These are phyloP conservation scores for Catagonus wagneri DNA, from an alignment of 2,113 vertebrate species.

Conservation along the genomic window DNA sequence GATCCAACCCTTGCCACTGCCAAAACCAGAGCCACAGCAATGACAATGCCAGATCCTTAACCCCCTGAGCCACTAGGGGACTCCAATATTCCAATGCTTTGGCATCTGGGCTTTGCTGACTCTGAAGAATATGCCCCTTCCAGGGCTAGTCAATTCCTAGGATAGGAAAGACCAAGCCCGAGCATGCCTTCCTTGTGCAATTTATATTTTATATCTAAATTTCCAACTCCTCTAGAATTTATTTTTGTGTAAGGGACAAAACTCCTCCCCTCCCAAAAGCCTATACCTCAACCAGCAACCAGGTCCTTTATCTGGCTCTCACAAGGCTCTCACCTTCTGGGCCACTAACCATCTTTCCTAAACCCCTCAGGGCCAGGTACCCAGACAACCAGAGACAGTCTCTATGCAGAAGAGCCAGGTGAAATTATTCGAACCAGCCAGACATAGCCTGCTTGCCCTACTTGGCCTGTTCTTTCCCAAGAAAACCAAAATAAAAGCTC, in stretches of 20 bases:
- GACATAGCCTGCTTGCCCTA: not conserved
- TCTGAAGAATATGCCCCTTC: not conserved
- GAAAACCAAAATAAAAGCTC: not conserved
- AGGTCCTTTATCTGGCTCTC: not conserved
- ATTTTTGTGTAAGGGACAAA: not conserved
- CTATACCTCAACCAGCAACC: rapidly evolving
- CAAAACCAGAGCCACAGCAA: too few species aligned
- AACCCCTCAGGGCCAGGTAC: not conserved
- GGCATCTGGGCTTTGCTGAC: not conserved
- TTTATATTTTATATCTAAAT: not conserved
- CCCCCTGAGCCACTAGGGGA: too few species aligned
- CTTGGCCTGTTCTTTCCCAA: not conserved
- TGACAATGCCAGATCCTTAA: too few species aligned
- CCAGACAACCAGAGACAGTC: not conserved
- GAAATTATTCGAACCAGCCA: not conserved
- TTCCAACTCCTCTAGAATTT: not conserved
- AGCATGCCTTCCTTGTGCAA: not conserved
- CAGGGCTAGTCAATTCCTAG: not conserved
- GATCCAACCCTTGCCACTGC: too few species aligned
- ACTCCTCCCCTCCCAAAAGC: not conserved
- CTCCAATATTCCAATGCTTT: not conserved
- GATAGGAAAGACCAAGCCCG: not conserved
- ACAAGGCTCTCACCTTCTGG: not conserved
- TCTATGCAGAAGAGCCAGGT: not conserved
- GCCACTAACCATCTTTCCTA: too few species aligned